Base-by-base conservation (phyloP, 2,797 vertebrate species). In the Chlorospingus flavigularis region DNA sequence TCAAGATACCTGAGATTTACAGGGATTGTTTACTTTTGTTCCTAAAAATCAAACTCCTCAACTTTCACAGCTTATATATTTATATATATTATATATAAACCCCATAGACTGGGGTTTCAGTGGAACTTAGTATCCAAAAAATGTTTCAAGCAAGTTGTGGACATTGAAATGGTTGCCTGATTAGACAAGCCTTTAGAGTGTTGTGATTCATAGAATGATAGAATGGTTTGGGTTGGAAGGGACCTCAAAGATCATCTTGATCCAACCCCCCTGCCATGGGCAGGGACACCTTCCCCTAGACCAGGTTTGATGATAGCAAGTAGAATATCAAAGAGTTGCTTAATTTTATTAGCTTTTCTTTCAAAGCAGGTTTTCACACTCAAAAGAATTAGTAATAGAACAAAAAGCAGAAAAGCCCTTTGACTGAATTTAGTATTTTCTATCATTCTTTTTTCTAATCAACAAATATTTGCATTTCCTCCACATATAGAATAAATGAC, bases 241-340 rank as follows among this genome's bases (percentile, higher is more conserved):
- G 12, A 33, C 8, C 8, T 51, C 10, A 33, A 33, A 57, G 24
- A 39, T 13, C 42, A 63, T 35, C 33, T 45, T 18, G 3, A 40
- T 40, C 17, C 43, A 63, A 23, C 0, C 2, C 12, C 7, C 3
- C 6, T 13, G 10, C 7, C 10, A 26, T 13, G 11, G n/a, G n/a
- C 20, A 70, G 14, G 5, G 24, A 23, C 50, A 63, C 10, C 10
- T 40, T 71, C 24, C 25, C 14, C 37, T 50, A 55, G 23, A 37
- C 7, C 30, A 51, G 8, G 12, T 12, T 51, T n/a, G 14, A 33
- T 51, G 18, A n/a, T 2, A 43, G 4, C 4, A 71, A 35, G 3
- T 9, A 66, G 37, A 86, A 85, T 3, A 40, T 37, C 35, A 72
- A 84, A 63, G 5, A 80, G 7, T 45, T 78, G 55, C 9, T 21